Conservation (phyloP, 2,113 vertebrate genomes). For the Campylorhamphus procurvoides region DNA sequence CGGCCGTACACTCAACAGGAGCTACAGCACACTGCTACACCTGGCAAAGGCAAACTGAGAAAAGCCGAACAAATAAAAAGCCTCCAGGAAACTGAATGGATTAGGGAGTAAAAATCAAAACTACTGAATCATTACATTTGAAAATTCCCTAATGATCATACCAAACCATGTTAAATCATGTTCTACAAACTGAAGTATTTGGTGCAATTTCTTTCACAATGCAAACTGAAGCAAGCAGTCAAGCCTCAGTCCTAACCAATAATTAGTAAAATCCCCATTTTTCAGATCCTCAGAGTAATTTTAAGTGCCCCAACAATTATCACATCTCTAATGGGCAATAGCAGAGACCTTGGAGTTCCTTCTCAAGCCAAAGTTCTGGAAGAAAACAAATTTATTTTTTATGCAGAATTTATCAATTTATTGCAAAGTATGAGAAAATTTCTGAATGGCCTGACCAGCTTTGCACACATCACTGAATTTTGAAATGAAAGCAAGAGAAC, state of each 20-base stretch:
- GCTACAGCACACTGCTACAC: background rate
- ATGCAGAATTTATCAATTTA: background rate
- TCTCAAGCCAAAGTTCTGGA: background rate
- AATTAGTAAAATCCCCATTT: background rate
- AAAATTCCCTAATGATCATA: background rate
- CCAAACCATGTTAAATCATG: background rate
- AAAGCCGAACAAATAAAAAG: background rate
- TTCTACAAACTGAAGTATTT: background rate
- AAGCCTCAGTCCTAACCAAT: background rate
- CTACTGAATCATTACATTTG: accelerated
- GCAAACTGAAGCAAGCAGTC: background rate
- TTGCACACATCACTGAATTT: background rate
- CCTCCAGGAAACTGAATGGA: background rate
- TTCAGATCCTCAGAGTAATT: background rate
- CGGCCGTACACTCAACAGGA: background rate
- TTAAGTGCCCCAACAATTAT: background rate
- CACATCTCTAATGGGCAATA: background rate
- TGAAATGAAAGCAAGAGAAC: conserved; percentile 23
- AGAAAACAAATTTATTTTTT: conserved; percentile 6
- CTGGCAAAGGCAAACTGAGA: background rate
- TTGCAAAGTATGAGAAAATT: conserved; percentile 36
- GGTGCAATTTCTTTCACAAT: background rate
- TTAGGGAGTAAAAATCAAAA: background rate
- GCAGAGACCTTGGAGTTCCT: background rate
- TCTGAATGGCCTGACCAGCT: conserved; percentile 49